phyloP scores from a whole-genome alignment of 2,888 invertebrate species.

The Poecilobothrus nobilitatus region DNA sequence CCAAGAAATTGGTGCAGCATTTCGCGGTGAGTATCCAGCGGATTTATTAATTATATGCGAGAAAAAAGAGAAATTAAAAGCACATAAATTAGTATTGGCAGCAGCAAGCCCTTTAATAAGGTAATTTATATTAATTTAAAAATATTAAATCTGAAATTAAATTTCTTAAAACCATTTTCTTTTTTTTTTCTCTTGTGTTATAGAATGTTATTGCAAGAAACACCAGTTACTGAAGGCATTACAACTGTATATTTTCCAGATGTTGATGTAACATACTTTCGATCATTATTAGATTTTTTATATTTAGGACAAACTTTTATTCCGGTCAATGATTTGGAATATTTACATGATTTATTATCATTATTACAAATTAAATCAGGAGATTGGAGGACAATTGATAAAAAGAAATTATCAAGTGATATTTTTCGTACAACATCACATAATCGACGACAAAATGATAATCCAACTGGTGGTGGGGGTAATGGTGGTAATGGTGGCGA shows the following conservation, averaged over 20 bases:
- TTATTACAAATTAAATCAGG: slow-evolving; percentile 78
- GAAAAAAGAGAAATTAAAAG: slow-evolving; percentile 70
- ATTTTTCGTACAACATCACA: slow-evolving; percentile 24
- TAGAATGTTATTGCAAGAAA: slow-evolving; percentile 64
- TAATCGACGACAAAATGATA: slow-evolving; percentile 41
- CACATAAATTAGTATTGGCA: slow-evolving; percentile 78
- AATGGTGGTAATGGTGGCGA: slow-evolving; percentile 49
- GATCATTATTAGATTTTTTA: slow-evolving; percentile 72
- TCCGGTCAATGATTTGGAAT: slow-evolving; percentile 58
- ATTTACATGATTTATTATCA: slow-evolving; percentile 73
- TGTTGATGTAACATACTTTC: slow-evolving; percentile 68
- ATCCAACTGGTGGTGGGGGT: slow-evolving; percentile 32
- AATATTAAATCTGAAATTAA: neutral
- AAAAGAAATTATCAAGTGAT: slow-evolving; percentile 44
- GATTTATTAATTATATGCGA: slow-evolving; percentile 80
- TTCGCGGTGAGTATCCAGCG: slow-evolving; percentile 76
- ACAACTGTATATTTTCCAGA: slow-evolving; percentile 79
- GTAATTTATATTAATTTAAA: slow-evolving; percentile 32
- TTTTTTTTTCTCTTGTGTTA: slow-evolving; percentile 11
- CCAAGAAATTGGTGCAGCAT: slow-evolving; percentile 82
- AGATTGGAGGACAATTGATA: slow-evolving; percentile 54
- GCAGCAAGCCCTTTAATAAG: slow-evolving; percentile 80
- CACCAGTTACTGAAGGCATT: slow-evolving; percentile 59
- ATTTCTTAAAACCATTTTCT: neutral
- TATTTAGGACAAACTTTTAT: slow-evolving; percentile 72